Evolutionary conservation across 2,113 vertebrate species (phyloP).

Genomic region (Ptilorrhoa leucosticta): DNA sequence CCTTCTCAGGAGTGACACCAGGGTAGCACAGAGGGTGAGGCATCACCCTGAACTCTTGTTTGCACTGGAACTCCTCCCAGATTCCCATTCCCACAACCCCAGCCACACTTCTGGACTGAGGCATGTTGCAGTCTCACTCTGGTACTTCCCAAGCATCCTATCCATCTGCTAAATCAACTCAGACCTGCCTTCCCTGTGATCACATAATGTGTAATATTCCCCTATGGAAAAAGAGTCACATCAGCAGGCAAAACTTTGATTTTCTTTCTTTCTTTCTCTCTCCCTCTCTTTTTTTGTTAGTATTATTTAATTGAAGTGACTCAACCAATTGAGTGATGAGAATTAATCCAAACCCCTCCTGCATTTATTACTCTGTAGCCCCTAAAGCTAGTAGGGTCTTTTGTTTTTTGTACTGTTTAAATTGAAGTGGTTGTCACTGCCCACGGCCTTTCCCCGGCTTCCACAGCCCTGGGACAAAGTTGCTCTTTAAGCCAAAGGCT

Average conservation of each 20-base stretch:
- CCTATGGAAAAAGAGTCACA: not conserved
- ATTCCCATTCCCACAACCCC: not conserved
- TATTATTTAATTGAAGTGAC: slow-evolving; percentile 55
- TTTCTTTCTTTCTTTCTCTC: not conserved
- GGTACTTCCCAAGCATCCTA: not conserved
- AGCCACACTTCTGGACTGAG: not conserved
- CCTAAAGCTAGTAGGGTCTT: slow-evolving; percentile 8
- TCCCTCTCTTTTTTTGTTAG: not conserved
- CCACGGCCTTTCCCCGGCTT: not conserved
- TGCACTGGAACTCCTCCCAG: not conserved
- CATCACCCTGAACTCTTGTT: not conserved
- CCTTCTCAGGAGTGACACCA: not conserved
- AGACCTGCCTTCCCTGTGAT: not conserved
- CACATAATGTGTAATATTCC: not conserved
- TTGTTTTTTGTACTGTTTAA: slow-evolving; percentile 32
- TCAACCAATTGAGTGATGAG: slow-evolving; percentile 37
- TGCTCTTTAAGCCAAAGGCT: not conserved
- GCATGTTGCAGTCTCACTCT: not conserved
- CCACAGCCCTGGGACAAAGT: not conserved
- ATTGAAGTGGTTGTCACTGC: slow-evolving; percentile 46
- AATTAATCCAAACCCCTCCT: slow-evolving; percentile 16
- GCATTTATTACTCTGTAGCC: slow-evolving; percentile 10
- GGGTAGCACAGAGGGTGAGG: not conserved
- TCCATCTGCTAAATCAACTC: not conserved
- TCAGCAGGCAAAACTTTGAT: not conserved